Evolutionary conservation across 2,888 invertebrate genomes (phyloP), one percentile per base, ranked within the genome.

Genomic region (Thalpophila matura): DNA sequence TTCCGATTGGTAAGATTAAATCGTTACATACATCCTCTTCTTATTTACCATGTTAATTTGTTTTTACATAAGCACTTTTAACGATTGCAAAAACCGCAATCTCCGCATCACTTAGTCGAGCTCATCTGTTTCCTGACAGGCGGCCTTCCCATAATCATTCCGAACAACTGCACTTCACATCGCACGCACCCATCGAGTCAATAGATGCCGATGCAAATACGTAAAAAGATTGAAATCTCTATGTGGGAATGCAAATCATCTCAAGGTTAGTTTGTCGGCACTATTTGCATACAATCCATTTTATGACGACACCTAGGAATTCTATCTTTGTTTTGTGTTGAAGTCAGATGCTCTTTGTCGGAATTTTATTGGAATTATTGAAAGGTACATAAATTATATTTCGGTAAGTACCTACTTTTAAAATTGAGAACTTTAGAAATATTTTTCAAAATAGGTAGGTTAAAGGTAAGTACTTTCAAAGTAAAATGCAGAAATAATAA

Each of bases 211-310:
- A 81, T 84, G 83, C 59, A 78, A 82, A 80, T 80, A 73, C 63
- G 42, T 49, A 69, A 77, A 54, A 57, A 77, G 83, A 87, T 86
- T 71, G 71, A 81, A 81, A 87, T 86, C 86, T 76, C 51, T 64
- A 75, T 77, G 80, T 80, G 69, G 74, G 82, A 84, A 89, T 88
- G 88, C 85, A 86, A 89, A 86, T 83, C 72, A 83, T 86, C 74
- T 81, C 88, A 91, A 89, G 89, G 89, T 80, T 86, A 64, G 27
- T 60, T 63, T 62, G 78, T 72, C 53, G 65, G 68, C 67, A 55
- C 22, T 75, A 91, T 93, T 93, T 87, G 84, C 91, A 92, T 89
- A 91, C 91, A 93, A 92, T 93, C 85, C 83, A 79, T 83, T 83
- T 74, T 82, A 69, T 88, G 86, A 87, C 85, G 82, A 85, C 86